Evolutionary conservation across 2,888 invertebrate species (phyloP), one percentile per base, ranked within the genome.

Genomic region (Folsomia manolachei): DNA sequence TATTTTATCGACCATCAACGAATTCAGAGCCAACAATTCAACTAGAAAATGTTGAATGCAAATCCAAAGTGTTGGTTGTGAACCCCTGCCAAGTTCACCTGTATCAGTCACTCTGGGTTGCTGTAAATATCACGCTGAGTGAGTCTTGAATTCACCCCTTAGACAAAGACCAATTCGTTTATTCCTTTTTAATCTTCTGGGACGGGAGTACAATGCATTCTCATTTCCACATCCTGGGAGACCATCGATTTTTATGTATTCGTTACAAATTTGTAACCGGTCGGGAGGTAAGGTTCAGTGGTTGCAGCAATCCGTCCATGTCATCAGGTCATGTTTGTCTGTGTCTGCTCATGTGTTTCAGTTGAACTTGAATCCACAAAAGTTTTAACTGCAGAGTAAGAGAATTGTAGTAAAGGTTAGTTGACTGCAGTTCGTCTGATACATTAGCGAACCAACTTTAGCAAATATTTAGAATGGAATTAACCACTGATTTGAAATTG

Each of bases 81-180:
- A 70, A 72, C 74, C 75, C 75, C 77, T 73, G 75, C 72, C 62
- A 73, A 70, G 72, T 71, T 79, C 79, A 79, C 79, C 80, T 79
- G 80, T 79, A 80, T 77, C 78, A 74, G 69, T 73, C 75, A 56
- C 78, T 72, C 70, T 70, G 73, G 77, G 80, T 79, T 78, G 79
- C 79, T 77, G 80, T 80, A 80, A 80, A 80, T 74, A 80, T 77
- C 80, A 71, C 69, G 79, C 80, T 78, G 80, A 25, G 77, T 69
- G 72, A 74, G 71, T 75, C 74, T 74, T 77, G 74, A 70, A 76
- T 75, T 77, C 75, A 76, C 76, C 71, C 77, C 78, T 78, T 78
- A 78, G 75, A 78, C 76, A 78, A 78, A 75, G 76, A 76, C 72
- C 79, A 79, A 79, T 79, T 79, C 78, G 74, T 79, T n/a, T n/a